These are phyloP conservation scores for Ecdyonurus torrentis DNA, from an alignment of 2,888 invertebrate genomes.

Conservation along the genomic window DNA sequence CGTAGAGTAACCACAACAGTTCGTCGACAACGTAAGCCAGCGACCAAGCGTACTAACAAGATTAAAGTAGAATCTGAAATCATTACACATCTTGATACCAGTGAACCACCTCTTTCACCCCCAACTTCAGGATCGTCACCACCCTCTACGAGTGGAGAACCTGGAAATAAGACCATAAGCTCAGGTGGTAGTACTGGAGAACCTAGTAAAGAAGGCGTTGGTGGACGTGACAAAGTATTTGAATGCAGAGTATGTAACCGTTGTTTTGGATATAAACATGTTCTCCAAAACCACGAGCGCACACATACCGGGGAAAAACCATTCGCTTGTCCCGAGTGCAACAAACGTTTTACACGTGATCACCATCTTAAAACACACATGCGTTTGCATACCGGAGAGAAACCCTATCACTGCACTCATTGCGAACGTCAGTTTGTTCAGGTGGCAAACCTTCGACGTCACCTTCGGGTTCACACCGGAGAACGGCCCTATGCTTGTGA, in stretches of 20 bases:
- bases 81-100: conserved; percentile 19
- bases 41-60: conserved; percentile 12
- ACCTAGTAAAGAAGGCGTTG: conserved; percentile 17
- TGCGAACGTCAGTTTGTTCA: conserved; percentile 88
- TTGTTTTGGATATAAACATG: conserved; percentile 87
- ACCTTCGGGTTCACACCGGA: conserved; percentile 79
- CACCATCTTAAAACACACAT: conserved; percentile 89
- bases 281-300: conserved; percentile 83
- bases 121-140: conserved; percentile 33
- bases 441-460: conserved; percentile 78
- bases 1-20: conserved; percentile 23
- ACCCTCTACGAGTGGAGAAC: conserved; percentile 11
- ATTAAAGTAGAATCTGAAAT: conserved; percentile 18
- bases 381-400: conserved; percentile 82
- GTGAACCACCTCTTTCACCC: conserved; percentile 33
- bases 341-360: conserved; percentile 82
- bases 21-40: conserved; percentile 28
- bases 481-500: conserved; percentile 80
- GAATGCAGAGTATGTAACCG: conserved; percentile 76
- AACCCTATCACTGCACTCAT: conserved; percentile 81
- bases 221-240: conserved; percentile 59
- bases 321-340: conserved; percentile 80
- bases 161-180: conserved; percentile 10
- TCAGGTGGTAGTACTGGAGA: conserved; percentile 23
- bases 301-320: conserved; percentile 93